These are phyloP conservation scores for Okapia johnstoni DNA, from an alignment of 2,113 vertebrate species.

Conservation along the genomic window DNA sequence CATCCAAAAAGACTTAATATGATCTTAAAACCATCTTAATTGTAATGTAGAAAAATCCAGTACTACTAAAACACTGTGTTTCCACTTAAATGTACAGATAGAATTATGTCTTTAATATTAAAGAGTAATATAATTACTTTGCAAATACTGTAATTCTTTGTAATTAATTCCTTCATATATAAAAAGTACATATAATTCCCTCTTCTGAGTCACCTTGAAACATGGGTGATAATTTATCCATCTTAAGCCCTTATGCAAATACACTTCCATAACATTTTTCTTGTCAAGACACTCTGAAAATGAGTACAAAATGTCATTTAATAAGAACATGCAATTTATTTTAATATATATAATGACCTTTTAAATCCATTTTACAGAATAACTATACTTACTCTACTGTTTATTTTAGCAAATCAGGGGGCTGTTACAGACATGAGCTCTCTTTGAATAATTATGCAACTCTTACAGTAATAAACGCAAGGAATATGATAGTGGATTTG, in stretches of 20 bases:
- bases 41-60: constrained; percentile 34
- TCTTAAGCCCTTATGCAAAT: constrained; percentile 61
- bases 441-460: constrained; percentile 11
- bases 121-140: constrained; percentile 57
- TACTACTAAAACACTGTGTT: constrained; percentile 6
- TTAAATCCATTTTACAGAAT: constrained; percentile 66
- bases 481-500: background rate
- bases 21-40: constrained; percentile 7
- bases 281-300: constrained; percentile 62
- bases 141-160: constrained; percentile 48
- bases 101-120: constrained; percentile 49
- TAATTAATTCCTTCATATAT: constrained; percentile 49
- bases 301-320: constrained; percentile 57
- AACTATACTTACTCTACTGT: constrained; percentile 44
- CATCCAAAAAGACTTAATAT: background rate
- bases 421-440: constrained; percentile 11
- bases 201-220: constrained; percentile 59
- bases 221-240: constrained; percentile 24
- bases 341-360: constrained; percentile 67
- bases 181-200: constrained; percentile 39
- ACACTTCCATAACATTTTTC: constrained; percentile 56
- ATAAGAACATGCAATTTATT: constrained; percentile 61
- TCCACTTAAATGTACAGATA: constrained; percentile 38
- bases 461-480: constrained; percentile 39
- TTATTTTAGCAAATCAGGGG: constrained; percentile 58